Base-by-base conservation (phyloP, 2,797 vertebrate species). In the Staurois parvus region DNA sequence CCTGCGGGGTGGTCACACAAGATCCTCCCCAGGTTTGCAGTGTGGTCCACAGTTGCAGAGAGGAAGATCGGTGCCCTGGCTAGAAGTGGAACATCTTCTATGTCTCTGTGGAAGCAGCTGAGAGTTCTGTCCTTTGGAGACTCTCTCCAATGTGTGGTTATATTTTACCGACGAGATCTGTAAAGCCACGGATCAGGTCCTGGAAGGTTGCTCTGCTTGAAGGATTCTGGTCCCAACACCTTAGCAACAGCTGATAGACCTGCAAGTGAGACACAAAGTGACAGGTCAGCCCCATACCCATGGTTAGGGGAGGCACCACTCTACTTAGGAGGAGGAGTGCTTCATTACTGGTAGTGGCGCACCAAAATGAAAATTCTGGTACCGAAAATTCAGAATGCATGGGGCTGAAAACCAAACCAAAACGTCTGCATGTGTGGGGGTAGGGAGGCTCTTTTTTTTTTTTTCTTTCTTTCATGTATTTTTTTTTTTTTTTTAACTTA, bases 231-330 rank as follows among this genome's bases (percentile, higher is more conserved):
- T 97, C 96, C 98, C 98, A 99, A 90, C 98, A 99, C 85, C 89
- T 96, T 87, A 91, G 93, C 98, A 99, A 98, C 90, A 98, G 94
- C n/a, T 95, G 93, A 83, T 98, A 98, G 87, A 99, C 95, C 98
- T 98, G 70, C 15, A 29, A 29, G 3, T 6, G 11, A 21, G 8
- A 68, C 69, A 37, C 67, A 26, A 10, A 24, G 29, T 59, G 10
- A 6, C 4, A 28, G 15, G 28, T 68, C 7, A 56, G 37, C 77
- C 48, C n/a, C 29, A 42, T 2, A 37, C 7, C 28, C 34, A 0
- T 34, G 13, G 8, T 1, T 4, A 37, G 34, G 56, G 40, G 40
- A 11, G 45, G 45, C 40, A 42, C 40, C 40, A 9, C 40, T 42
- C 10, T 42, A 42, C 40, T 5, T 5, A 10, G 10, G 40, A 9